Evolutionary conservation across 53 echinoderm and acorn worm species (phyloP).

Genomic region (Zoroaster sp.): DNA sequence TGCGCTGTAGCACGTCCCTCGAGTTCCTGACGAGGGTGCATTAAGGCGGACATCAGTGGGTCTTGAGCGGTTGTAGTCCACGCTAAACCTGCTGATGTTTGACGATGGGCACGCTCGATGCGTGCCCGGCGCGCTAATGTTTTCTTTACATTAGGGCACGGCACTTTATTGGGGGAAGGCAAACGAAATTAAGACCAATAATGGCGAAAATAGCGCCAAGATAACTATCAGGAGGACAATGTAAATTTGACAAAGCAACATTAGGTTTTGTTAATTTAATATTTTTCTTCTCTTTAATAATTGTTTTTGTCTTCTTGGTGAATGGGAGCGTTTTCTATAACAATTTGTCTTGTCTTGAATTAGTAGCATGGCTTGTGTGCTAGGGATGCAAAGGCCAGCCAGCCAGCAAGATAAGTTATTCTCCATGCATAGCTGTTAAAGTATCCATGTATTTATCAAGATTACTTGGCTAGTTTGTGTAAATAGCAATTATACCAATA

Average conservation of each 20-base stretch:
- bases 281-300: too few species aligned
- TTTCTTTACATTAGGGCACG: constrained; percentile 26
- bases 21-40: constrained; percentile 3
- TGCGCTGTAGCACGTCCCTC: background rate
- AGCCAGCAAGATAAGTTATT: too few species aligned
- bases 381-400: too few species aligned
- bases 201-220: constrained; percentile 43
- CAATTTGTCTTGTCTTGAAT: too few species aligned
- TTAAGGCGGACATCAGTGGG: constrained; percentile 14
- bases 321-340: too few species aligned
- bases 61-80: background rate
- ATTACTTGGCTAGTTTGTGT: too few species aligned
- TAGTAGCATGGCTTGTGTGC: too few species aligned
- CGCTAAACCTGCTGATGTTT: constrained; percentile 36
- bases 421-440: too few species aligned
- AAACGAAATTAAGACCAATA: constrained; percentile 42
- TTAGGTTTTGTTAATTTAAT: constrained; percentile 24
- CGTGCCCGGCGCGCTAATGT: constrained; percentile 30
- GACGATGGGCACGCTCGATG: constrained; percentile 36
- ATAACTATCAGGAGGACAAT: constrained; percentile 32
- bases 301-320: too few species aligned
- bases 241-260: constrained; percentile 46
- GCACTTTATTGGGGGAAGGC: constrained; percentile 15
- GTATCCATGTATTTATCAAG: too few species aligned
- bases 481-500: too few species aligned